Evolutionary conservation across 2,797 vertebrate species (phyloP), one percentile per base, ranked within the genome.

Genomic region (Ctenopoma multispine): DNA sequence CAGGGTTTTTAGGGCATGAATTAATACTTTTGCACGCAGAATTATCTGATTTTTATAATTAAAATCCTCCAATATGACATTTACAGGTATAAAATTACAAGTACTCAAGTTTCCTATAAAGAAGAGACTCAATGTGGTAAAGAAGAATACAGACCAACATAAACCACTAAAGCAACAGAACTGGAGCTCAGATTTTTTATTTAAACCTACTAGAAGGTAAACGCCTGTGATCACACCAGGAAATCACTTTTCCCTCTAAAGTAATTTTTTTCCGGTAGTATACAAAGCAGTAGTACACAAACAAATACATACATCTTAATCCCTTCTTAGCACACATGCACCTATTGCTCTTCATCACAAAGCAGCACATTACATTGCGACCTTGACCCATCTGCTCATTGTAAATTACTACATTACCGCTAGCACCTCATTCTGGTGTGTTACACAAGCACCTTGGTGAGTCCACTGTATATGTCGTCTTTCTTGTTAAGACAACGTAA

Each of bases 351-450:
- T 69, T 68, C 76, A 71, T 89, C 76, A 80, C 55, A 68, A 68
- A 67, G 71, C 18, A 74, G 31, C 31, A 84, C 78, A 90, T 90
- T 83, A 69, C 81, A 84, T 70, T 69, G 69, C 78, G 86, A 92
- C 91, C 89, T 92, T 93, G 89, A 92, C 90, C 12, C 12, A 71
- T 71, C 79, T 80, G 80, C 70, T 73, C 68, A 38, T 77, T 63
- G 40, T 90, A 88, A 92, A 91, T 89, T 79, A 87, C 76, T 70
- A 64, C 73, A 54, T 72, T n/a, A n/a, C 69, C 41, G 34, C 83
- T 82, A 71, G 70, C 84, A 87, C 55, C 77, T 83, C 84, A 65
- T 84, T 77, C 72, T 80, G 55, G 34, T 79, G 75, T 78, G 21
- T 90, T 80, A 69, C 54, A 69, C 75, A 58, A 81, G 82, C 40